Evolutionary conservation across 2,113 vertebrate species (phyloP).

Genomic region (Oriolus oriolus): DNA sequence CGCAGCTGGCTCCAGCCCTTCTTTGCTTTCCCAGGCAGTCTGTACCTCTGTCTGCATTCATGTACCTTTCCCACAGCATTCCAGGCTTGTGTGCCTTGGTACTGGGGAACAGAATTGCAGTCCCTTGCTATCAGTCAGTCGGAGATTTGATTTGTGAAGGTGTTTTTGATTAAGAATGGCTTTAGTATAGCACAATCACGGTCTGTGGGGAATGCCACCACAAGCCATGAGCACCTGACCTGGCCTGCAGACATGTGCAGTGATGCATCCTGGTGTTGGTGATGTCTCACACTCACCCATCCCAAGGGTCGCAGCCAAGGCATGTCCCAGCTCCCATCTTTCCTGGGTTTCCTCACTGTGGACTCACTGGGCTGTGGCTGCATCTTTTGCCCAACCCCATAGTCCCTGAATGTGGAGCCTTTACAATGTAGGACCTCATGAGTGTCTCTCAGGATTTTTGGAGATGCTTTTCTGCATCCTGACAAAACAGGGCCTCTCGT

Average conservation of each 20-base stretch:
- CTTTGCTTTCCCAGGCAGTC: not conserved
- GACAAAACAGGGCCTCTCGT: not conserved
- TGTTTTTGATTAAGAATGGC: not conserved
- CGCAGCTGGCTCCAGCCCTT: not conserved
- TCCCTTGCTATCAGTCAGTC: not conserved
- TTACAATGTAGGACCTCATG: not conserved
- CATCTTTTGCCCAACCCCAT: not conserved
- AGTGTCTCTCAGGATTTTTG: not conserved
- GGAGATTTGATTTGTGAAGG: not conserved
- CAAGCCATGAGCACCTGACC: not conserved
- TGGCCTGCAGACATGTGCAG: not conserved
- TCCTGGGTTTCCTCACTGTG: not conserved
- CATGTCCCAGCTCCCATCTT: not conserved
- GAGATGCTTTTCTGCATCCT: not conserved
- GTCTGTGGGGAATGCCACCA: not conserved
- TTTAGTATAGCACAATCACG: not conserved
- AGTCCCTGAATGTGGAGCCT: not conserved
- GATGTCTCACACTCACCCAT: rapidly evolving
- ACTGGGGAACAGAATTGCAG: not conserved
- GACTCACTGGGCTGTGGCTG: not conserved
- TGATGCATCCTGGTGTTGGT: not conserved
- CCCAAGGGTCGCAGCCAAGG: not conserved
- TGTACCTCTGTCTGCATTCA: not conserved
- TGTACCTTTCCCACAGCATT: not conserved
- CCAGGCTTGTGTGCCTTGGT: not conserved